A percentile compares a stretch with the other conserved stretches of the same genome.
phyloP scores from a whole-genome alignment of 2,113 vertebrate genomes.

The Plecturocebus donacophilus region DNA sequence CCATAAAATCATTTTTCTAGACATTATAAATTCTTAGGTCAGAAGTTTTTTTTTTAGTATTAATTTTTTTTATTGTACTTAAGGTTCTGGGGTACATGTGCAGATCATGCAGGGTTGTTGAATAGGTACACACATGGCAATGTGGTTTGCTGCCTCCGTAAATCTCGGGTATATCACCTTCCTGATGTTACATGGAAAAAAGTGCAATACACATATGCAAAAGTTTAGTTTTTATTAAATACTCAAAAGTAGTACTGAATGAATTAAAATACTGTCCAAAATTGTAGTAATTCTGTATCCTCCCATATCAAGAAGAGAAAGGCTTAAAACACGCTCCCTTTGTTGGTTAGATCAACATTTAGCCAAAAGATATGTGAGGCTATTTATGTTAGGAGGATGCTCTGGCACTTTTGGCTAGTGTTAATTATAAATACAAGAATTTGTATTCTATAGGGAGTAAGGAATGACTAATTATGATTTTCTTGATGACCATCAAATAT shows the following conservation, averaged over 20 bases:
- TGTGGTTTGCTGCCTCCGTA: no score
- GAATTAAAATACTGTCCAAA: neutral
- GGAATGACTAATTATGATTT: neutral
- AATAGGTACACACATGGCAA: no score
- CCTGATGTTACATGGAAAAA: neutral
- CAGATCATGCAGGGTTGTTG: no score
- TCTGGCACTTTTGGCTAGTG: neutral
- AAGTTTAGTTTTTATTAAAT: neutral
- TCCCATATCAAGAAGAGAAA: neutral
- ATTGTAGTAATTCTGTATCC: neutral
- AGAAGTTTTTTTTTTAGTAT: no score
- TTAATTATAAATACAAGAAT: neutral
- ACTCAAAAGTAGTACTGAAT: neutral
- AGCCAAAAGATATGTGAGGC: neutral
- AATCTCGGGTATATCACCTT: neutral
- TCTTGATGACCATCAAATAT: neutral
- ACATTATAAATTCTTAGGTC: neutral
- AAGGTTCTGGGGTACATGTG: no score
- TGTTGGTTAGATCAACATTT: neutral
- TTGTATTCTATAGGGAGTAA: neutral
- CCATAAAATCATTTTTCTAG: constrained; percentile 4
- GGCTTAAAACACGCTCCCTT: neutral
- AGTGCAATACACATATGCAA: neutral
- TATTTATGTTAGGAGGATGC: neutral
- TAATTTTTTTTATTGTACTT: no score